Conservation (phyloP, 2,113 vertebrate species). For the Polypterus senegalus region DNA sequence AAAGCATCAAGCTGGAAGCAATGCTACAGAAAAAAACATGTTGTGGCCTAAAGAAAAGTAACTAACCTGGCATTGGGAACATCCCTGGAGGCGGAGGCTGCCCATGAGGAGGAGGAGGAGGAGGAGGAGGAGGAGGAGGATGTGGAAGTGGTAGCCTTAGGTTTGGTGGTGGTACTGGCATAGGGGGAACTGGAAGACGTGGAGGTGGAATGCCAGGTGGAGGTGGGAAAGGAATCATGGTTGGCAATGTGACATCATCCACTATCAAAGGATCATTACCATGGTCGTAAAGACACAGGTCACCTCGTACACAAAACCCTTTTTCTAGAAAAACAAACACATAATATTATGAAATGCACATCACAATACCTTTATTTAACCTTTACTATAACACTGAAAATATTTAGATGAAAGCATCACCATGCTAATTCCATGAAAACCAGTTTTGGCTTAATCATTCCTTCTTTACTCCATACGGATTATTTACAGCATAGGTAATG, state of each 20-base stretch:
- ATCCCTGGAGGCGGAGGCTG: slow-evolving; percentile 75
- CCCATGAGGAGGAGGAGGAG: slow-evolving; percentile 55
- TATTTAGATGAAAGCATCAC: too few relatives aligned
- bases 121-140: too few relatives aligned
- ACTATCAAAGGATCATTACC: slow-evolving; percentile 86
- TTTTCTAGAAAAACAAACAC: slow-evolving; percentile 63
- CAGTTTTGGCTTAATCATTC: too few relatives aligned
- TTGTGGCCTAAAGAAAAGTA: too few relatives aligned
- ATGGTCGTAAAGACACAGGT: slow-evolving; percentile 89
- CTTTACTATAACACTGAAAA: too few relatives aligned
- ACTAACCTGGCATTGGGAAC: slow-evolving; percentile 76
- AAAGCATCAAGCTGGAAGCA: too few relatives aligned
- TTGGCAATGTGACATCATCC: slow-evolving; percentile 83
- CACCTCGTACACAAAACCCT: slow-evolving; percentile 91
- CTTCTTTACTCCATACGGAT: too few relatives aligned
- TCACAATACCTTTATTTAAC: too few relatives aligned
- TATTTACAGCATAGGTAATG: too few relatives aligned
- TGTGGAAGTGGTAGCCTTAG: slow-evolving; percentile 69
- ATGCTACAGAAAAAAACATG: too few relatives aligned
- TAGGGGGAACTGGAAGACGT: slow-evolving; percentile 61
- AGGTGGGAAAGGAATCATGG: slow-evolving; percentile 89
- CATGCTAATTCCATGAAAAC: too few relatives aligned
- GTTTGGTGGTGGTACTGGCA: slow-evolving; percentile 48
- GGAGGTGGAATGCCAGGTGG: slow-evolving; percentile 66
- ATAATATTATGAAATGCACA: too few relatives aligned